Evolutionary conservation across 2,888 invertebrate genomes (phyloP), one percentile per base, ranked within the genome.

Genomic region (Sphaerophoria taeniata): DNA sequence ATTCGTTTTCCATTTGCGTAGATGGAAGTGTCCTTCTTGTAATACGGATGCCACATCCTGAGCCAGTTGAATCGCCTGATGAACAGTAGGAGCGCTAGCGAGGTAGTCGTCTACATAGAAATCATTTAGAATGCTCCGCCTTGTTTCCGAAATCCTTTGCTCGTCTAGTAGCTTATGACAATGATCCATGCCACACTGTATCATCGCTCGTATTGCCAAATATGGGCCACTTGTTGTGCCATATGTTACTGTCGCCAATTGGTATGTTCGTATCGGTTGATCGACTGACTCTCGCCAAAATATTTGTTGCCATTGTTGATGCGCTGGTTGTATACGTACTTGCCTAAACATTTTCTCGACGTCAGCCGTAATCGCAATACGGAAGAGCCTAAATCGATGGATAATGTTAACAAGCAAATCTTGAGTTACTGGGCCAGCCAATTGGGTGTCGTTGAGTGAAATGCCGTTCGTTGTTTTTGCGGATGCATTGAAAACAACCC

Each of bases 341-440:
- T 87, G 83, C 11, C 88, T 83, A 70, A 87, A 88, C 87, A 88
- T 88, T 43, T 88, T 85, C 14, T 87, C 86, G 5, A 88, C 87
- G 45, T 88, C 88, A 53, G 85, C 79, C 0, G 88, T 88, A 51
- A 89, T 82, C 3, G 87, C 88, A 53, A 87, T 60, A 11, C 39
- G 24, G 43, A 87, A 86, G 7, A 63, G 49, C 36, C 88, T 63
- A 34, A 88, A 88, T 5, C 87, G 79, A 14, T 82, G 31, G 34
- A 89, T 86, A 1, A 88, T 83, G 34, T 88, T 81, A 43, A 72
- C 43, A 43, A 78, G 33, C 6, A 67, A 14, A 5, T 72, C 78
- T 36, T 72, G 78, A 16, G 58, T 56, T 2, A 43, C 12, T 1
- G 58, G 72, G 14, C 58, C 77, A 6, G 60, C 77, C 61, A 63